These are phyloP conservation scores for Heliconius cydno DNA, from an alignment of 2,888 invertebrate genomes.

Conservation along the genomic window DNA sequence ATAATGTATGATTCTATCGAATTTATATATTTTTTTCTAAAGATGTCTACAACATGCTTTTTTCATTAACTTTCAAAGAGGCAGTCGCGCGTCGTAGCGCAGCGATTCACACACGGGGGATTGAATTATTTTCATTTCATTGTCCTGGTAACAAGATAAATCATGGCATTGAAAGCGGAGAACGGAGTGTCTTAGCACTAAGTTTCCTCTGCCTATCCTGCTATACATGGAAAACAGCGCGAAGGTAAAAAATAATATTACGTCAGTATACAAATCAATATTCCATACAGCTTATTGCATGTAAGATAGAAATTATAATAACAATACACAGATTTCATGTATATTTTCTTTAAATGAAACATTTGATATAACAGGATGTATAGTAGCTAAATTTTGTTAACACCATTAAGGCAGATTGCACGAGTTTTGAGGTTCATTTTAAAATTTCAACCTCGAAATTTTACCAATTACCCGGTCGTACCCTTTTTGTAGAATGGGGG, in stretches of 20 bases:
- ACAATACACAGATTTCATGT: no score
- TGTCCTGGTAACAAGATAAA: not conserved
- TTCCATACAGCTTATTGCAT: no score
- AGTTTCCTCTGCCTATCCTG: not conserved
- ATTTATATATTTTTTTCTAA: not conserved
- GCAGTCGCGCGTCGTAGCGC: not conserved
- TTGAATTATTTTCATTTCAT: not conserved
- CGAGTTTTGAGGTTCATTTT: constrained; percentile 30
- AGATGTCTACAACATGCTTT: no score
- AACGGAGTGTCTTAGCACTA: not conserved
- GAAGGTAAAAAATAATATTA: no score
- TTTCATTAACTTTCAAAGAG: not conserved
- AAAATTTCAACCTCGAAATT: constrained; percentile 34
- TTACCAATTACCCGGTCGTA: constrained; percentile 29
- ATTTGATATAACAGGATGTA: not conserved
- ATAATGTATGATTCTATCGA: not conserved
- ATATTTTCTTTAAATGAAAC: not conserved
- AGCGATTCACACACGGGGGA: not conserved
- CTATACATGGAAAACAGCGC: no score
- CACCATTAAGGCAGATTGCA: constrained; percentile 18
- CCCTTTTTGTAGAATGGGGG: constrained; percentile 24
- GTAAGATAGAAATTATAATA: no score
- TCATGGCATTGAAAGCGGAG: not conserved
- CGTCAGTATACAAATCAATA: no score
- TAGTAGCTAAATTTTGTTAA: constrained; percentile 31